A percentile compares a stretch with the other conserved stretches of the same genome.
phyloP scores from a whole-genome alignment of 2,888 invertebrate genomes.

The Temnothorax ravouxi region DNA sequence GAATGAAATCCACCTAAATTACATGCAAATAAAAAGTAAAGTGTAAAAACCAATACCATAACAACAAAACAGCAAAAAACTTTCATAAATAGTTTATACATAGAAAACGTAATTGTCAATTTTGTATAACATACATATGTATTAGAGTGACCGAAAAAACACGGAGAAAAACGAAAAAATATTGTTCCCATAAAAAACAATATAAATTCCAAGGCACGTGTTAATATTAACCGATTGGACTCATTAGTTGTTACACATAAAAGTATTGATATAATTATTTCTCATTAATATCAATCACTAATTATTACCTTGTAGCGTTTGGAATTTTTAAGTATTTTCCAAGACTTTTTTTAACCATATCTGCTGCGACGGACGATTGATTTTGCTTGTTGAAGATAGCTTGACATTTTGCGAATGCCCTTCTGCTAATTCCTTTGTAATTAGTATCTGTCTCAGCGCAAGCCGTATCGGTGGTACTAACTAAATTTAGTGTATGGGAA shows the following conservation, averaged over 20 bases:
- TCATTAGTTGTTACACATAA: not conserved
- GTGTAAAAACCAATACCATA: not conserved
- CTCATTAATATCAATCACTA: not conserved
- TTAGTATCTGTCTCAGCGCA: not conserved
- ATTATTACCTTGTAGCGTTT: slow-evolving; percentile 23
- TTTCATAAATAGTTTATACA: slow-evolving; percentile 8
- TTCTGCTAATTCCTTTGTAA: slow-evolving; percentile 27
- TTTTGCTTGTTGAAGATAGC: slow-evolving; percentile 21
- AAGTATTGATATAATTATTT: slow-evolving; percentile 23
- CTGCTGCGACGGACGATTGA: slow-evolving; percentile 16
- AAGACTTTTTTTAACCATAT: slow-evolving; percentile 18
- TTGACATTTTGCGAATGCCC: slow-evolving; percentile 20
- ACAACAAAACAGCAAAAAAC: not conserved
- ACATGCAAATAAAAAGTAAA: not conserved
- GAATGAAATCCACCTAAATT: slow-evolving; percentile 24
- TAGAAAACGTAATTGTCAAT: slow-evolving; percentile 13
- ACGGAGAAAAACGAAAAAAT: not conserved
- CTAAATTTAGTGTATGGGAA: slow-evolving; percentile 24
- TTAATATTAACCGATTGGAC: not conserved
- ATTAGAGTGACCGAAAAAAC: slow-evolving; percentile 3
- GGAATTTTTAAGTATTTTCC: slow-evolving; percentile 31
- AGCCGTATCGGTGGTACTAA: not conserved
- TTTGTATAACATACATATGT: slow-evolving; percentile 14
- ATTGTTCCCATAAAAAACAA: slow-evolving; percentile 4
- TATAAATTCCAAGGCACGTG: slow-evolving; percentile 14